phyloP scores from a whole-genome alignment of 1,140 invertebrate genomes.

The Drosophila mauritiana region DNA sequence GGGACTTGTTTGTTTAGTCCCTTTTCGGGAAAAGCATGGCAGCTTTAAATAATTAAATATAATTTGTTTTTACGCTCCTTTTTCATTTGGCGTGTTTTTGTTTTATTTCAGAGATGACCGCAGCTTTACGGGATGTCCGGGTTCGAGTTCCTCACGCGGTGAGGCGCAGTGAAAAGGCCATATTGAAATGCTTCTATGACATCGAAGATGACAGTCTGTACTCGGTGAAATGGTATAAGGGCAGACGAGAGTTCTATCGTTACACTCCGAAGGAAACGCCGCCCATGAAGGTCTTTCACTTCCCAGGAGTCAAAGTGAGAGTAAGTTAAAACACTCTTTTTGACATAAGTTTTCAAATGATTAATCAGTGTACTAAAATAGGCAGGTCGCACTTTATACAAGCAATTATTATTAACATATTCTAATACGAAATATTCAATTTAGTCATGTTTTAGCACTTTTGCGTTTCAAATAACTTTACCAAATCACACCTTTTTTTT shows the following conservation, averaged over 20 bases:
- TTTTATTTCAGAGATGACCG: constrained; percentile 52
- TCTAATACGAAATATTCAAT: background rate
- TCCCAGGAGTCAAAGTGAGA: constrained; percentile 90
- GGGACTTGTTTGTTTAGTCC: constrained; percentile 58
- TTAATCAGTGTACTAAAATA: too few relatives aligned
- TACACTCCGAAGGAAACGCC: constrained; percentile 91
- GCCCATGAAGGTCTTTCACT: constrained; percentile 90
- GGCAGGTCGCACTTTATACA: background rate
- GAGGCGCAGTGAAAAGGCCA: constrained; percentile 87
- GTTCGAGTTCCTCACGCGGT: constrained; percentile 89
- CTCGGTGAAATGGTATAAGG: constrained; percentile 94
- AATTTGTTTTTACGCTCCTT: constrained; percentile 45
- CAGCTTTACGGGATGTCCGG: constrained; percentile 87
- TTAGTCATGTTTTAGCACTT: background rate
- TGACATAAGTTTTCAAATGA: too few relatives aligned
- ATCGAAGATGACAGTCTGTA: constrained; percentile 91
- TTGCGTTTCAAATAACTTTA: background rate
- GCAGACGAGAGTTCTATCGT: constrained; percentile 91
- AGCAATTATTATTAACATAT: background rate
- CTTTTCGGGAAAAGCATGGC: constrained; percentile 52
- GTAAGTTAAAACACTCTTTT: constrained; percentile 85
- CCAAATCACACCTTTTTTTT: background rate
- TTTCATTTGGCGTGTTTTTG: constrained; percentile 24
- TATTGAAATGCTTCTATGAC: constrained; percentile 91
- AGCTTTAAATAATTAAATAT: constrained; percentile 55